These are phyloP conservation scores for Cancer borealis DNA, from an alignment of 2,888 invertebrate genomes.

Conservation along the genomic window DNA sequence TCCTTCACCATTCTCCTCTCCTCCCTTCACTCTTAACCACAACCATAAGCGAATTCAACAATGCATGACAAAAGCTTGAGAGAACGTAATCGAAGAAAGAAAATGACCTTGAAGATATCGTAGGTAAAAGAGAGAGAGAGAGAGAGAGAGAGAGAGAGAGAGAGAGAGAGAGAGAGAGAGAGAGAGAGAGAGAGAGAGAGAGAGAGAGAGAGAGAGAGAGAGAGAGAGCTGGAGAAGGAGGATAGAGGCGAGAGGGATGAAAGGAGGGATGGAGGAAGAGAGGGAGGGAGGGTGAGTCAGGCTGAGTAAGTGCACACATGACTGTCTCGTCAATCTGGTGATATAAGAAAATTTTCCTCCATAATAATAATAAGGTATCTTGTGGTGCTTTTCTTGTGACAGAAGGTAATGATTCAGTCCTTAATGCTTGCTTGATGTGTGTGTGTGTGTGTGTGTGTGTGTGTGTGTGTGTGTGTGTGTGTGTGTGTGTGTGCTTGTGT, in stretches of 20 bases:
- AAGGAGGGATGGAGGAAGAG: not conserved
- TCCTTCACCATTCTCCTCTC: not conserved
- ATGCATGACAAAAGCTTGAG: not conserved
- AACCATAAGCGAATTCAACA: conserved; percentile 35
- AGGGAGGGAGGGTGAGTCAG: not conserved
- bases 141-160: not conserved
- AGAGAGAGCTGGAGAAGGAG: not conserved
- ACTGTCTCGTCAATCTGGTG: not conserved
- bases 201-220: not conserved
- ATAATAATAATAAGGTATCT: not conserved
- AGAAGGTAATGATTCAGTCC: not conserved
- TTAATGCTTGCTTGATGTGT: not conserved
- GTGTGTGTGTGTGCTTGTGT: conserved; percentile 14
- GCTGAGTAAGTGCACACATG: not conserved
- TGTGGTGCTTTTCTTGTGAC: not conserved
- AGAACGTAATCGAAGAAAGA: conserved; percentile 34
- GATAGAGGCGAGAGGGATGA: not conserved
- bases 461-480: conserved; percentile 31
- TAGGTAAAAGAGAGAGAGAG: not conserved
- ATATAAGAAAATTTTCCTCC: not conserved
- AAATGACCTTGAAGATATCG: conserved; percentile 22
- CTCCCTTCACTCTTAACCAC: not conserved
- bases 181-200: no score
- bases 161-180: no score
- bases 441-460: conserved; percentile 1